Evolutionary conservation across 2,888 invertebrate species (phyloP), one percentile per base, ranked within the genome.

Genomic region (Protodeltote pygarga): DNA sequence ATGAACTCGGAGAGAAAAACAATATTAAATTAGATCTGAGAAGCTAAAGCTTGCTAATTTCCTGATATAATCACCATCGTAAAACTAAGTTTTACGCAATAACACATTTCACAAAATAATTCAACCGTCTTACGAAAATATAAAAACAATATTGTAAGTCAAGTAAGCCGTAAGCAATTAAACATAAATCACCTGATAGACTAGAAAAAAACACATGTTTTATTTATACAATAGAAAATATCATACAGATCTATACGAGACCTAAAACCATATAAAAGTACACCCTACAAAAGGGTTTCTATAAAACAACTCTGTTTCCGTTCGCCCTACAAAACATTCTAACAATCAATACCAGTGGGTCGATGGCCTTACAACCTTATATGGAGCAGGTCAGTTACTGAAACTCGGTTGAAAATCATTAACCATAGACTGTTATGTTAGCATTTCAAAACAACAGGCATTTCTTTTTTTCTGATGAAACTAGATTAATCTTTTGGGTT

Each of bases 261-360:
- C 73, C 73, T 66, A 72, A 55, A 71, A 68, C 45, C 39, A 45
- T 39, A 54, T 54, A 60, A 61, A 65, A 72, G 51, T 48, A 46
- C 64, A 67, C 45, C 65, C 75, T 61, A 75, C 63, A 65, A 66
- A 62, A 59, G 46, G 52, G 57, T 37, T 49, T 50, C 39, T 40
- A 52, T 62, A 63, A 65, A 54, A 31, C 53, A 44, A 58, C 50
- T 8, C 33, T 29, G 35, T 74, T 78, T 75, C 77, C 75, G 73
- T 46, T 73, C 60, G 81, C 69, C 79, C 84, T 75, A 83, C 68
- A 80, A 85, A 82, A 70, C 60, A 38, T 35, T 38, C 39, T 37
- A 52, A 44, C 65, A 81, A 86, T 87, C 84, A 75, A 84, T 85
- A 73, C 48, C 41, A 62, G 51, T 68, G 60, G 85, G 82, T 84